These are phyloP conservation scores for Odontamblyopus lacepedii DNA, from an alignment of 2,797 vertebrate genomes.

Conservation along the genomic window DNA sequence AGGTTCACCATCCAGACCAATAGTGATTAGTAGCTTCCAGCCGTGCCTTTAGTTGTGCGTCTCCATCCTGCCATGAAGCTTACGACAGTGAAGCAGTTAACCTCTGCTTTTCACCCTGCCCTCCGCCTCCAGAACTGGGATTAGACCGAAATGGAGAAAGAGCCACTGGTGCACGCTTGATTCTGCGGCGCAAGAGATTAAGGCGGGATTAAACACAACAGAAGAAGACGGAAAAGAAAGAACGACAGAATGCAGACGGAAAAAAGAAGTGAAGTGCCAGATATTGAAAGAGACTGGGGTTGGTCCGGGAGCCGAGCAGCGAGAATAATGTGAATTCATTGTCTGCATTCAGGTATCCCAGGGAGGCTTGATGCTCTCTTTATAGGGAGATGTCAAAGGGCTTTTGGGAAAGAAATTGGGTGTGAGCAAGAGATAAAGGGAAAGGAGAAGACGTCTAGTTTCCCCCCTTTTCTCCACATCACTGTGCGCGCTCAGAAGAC, in stretches of 20 bases:
- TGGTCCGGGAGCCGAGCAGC: constrained; percentile 25
- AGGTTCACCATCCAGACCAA: neutral
- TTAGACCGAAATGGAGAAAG: constrained; percentile 65
- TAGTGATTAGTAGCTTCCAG: constrained; percentile 3
- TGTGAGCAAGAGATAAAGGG: constrained; percentile 33
- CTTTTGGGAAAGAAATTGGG: constrained; percentile 50
- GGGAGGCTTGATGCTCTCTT: constrained; percentile 59
- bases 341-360: constrained; percentile 55
- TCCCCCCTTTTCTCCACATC: constrained; percentile 34
- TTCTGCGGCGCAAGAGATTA: constrained; percentile 47
- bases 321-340: constrained; percentile 66
- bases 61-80: constrained; percentile 15
- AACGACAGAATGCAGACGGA: constrained; percentile 16
- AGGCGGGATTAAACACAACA: constrained; percentile 46
- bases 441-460: constrained; percentile 29
- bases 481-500: constrained; percentile 50
- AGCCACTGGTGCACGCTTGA: constrained; percentile 51
- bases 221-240: constrained; percentile 9
- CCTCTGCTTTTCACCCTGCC: constrained; percentile 51
- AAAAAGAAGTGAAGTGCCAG: constrained; percentile 29
- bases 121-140: constrained; percentile 64
- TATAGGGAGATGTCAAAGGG: constrained; percentile 59
- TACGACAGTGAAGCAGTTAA: constrained; percentile 50
- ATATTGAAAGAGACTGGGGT: constrained; percentile 46
- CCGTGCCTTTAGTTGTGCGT: constrained; percentile 16